Conservation (phyloP, 1,140 invertebrate species). For the Euwallacea similis region DNA sequence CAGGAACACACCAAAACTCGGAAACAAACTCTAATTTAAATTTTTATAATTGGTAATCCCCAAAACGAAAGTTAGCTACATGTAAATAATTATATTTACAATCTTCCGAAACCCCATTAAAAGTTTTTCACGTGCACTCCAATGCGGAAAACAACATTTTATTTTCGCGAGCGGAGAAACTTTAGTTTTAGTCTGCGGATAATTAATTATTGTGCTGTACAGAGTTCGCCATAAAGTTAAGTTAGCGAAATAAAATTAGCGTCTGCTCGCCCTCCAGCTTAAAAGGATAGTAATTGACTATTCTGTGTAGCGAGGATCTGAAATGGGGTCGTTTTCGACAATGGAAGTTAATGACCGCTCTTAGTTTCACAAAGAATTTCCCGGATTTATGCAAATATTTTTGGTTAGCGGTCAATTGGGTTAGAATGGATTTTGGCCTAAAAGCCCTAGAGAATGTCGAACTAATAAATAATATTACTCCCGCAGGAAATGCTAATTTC, state of each 20-base stretch:
- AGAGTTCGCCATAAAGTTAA: constrained; percentile 38
- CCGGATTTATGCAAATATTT: constrained; percentile 35
- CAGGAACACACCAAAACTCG: no score
- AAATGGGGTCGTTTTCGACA: constrained; percentile 36
- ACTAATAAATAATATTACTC: constrained; percentile 13
- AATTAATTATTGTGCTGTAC: constrained; percentile 38
- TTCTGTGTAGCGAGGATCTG: constrained; percentile 33
- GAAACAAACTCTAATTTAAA: background rate
- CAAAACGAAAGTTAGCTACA: constrained; percentile 11
- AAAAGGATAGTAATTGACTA: constrained; percentile 38
- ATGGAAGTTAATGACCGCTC: constrained; percentile 37
- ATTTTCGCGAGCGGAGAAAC: constrained; percentile 31
- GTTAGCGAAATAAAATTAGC: constrained; percentile 38
- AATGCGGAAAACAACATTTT: constrained; percentile 33
- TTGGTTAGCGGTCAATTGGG: constrained; percentile 30
- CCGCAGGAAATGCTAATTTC: background rate
- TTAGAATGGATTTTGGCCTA: constrained; percentile 28
- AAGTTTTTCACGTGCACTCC: constrained; percentile 32
- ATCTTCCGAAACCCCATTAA: constrained; percentile 26
- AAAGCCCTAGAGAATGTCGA: constrained; percentile 12
- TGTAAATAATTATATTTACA: constrained; percentile 26
- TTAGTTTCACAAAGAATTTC: constrained; percentile 35
- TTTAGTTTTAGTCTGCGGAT: constrained; percentile 37
- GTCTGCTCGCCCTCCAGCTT: constrained; percentile 35
- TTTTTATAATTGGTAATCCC: constrained; percentile 3